Base-by-base conservation (phyloP, 2,113 vertebrate genomes). In the Cebidichthys violaceus region DNA sequence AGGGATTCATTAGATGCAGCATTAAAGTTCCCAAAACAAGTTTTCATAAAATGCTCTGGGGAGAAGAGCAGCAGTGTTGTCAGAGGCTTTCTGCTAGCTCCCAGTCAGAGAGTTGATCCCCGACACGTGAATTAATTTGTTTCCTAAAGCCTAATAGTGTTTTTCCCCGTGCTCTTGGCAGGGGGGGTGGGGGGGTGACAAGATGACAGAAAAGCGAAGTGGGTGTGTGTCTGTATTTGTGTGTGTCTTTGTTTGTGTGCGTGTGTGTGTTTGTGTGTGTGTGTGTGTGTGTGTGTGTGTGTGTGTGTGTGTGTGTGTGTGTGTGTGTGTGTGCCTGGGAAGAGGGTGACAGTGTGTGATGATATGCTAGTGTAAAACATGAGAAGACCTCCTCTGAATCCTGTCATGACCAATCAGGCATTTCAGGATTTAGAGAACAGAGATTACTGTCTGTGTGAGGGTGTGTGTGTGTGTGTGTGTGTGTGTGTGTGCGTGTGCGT, bases 91-190 rank as follows among this genome's bases (percentile, higher is more conserved):
- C 76, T 82, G 83, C 86, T 67, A 4, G 75, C 81, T 92, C 82
- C 72, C 82, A 87, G 88, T 91, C 86, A 85, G 78, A 77, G 77
- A 80, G 84, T 81, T 89, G 89, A 92, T 88, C 88, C 85, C 87
- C 77, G 75, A 91, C 87, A 92, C 55, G 35, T 85, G 91, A 93
- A 94, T 92, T 94, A 85, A 94, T 94, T 93, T 92, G 88, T 93
- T 92, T 93, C 91, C 89, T 89, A 83, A 91, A 92, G 86, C 88
- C 20, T 60, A 90, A 88, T 79, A 82, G 75, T 85, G 86, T 90
- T 92, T 92, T 79, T 73, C 68, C 86, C 77, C 84, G 71, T 77
- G 70, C 82, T 85, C 81, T 47, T 83, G 81, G 85, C 88, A 86
- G 85, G 86, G 79, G 87, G 88, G 84, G 84, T 88, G 86, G 83